phyloP scores from a whole-genome alignment of 2,888 invertebrate species.

The Lymantria monacha region DNA sequence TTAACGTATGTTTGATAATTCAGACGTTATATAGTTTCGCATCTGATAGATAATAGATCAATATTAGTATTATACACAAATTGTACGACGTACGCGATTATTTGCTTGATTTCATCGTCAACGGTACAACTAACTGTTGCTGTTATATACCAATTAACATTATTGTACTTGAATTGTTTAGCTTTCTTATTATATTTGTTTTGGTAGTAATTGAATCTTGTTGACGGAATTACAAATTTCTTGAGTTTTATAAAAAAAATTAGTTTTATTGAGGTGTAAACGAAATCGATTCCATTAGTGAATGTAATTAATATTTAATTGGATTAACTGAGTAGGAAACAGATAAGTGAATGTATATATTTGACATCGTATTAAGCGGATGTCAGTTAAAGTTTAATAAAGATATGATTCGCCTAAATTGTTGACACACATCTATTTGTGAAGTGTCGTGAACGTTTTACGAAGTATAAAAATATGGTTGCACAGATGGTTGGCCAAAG shows the following conservation, averaged over 20 bases:
- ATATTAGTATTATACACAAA: slow-evolving; percentile 38
- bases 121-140: slow-evolving; percentile 21
- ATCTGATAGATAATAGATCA: slow-evolving; percentile 47
- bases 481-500: too few species aligned
- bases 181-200: slow-evolving; percentile 4
- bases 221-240: neutral
- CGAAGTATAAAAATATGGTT: neutral
- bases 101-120: slow-evolving; percentile 18
- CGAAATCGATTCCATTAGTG: neutral
- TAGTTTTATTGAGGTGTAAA: neutral
- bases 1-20: slow-evolving; percentile 51
- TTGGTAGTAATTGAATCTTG: neutral
- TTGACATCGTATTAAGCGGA: neutral
- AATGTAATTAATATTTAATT: neutral
- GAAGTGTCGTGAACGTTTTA: neutral
- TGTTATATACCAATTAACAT: slow-evolving; percentile 15
- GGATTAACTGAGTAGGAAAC: neutral
- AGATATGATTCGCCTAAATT: slow-evolving; percentile 3
- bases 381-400: slow-evolving; percentile 4
- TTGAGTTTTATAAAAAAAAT: neutral
- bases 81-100: slow-evolving; percentile 14
- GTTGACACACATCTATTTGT: slow-evolving; percentile 4
- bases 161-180: slow-evolving; percentile 6
- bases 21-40: slow-evolving; percentile 50
- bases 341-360: slow-evolving; percentile 4